Base-by-base conservation (phyloP, 1,140 invertebrate species). In the Polyergus mexicanus region DNA sequence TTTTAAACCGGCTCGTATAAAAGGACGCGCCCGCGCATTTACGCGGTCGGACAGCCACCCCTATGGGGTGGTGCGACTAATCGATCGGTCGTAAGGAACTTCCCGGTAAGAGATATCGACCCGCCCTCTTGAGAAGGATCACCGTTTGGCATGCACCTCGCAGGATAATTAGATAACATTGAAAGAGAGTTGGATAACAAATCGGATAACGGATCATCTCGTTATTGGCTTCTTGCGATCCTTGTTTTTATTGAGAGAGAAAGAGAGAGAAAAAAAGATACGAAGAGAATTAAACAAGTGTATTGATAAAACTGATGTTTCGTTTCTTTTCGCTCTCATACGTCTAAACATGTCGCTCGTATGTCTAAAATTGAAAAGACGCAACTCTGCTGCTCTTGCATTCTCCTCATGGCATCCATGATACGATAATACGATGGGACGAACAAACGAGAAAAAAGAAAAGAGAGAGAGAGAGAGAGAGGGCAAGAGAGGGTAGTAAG, bases 1-100 rank as follows among this genome's bases (percentile, higher is more conserved):
- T 90, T 85, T 89, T 90, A 84, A 89, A 89, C 86, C 41, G 47
- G 80, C 89, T 87, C 62, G n/a, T 81, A 85, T 77, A 76, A 63
- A 87, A 88, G 77, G 44, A 75, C 65, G 85, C 74, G 78, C 66
- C 63, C 60, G 65, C 54, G 63, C 86, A 75, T 75, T 58, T 68
- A 60, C 51, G 47, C 68, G 68, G 66, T 74, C 47, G 66, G 56
- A 78, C 68, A 86, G 56, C 58, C 66, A 66, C 60, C 54, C 85
- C 77, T 25, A 62, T 54, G 69, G 22, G 58, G 44, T 86, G 66
- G 74, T 71, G 62, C 28, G 58, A 86, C 75, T 76, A 72, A 86
- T 86, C 86, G 86, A 87, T 88, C 85, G 68, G 68, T 88, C 60
- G 63, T 51, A 63, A 87, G 72, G 28, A 65, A 58, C 44, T 88